Base-by-base conservation (phyloP, 2,113 vertebrate species). In the Megaceryle torquata region DNA sequence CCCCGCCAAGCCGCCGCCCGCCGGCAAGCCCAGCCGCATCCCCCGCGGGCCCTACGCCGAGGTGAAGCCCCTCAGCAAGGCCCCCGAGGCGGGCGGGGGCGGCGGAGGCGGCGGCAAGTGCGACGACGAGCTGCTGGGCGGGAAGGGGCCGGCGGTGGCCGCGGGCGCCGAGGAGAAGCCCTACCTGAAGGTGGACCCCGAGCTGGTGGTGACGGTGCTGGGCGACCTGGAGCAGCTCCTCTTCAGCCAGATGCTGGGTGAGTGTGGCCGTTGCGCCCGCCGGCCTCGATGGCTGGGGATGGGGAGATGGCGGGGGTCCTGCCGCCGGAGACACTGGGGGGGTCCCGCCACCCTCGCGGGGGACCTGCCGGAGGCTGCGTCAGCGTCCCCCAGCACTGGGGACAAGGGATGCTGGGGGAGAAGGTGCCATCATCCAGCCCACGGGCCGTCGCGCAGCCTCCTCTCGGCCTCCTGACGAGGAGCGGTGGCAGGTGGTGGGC, bases 171-270 rank as follows among this genome's bases (percentile, higher is more conserved):
- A 98, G n/a, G 98, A 99, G 81, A 99, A 99, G 89, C 96, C 98
- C 82, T 99, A 99, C 95, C 98, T 99, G 84, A 99, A 99, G 97
- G 99, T 99, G 98, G 99, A 99, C 84, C 99, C 99, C 19, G 99
- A 99, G 97, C 98, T 99, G 60, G 99, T 99, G 96, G 99, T 99
- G 95, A 99, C 99, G 1, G 99, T 99, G 89, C 98, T 99, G 96
- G 99, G 99, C 4, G 99, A 99, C 97, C 97, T 99, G 96, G 99
- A 99, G 96, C 99, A 99, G 98, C 98, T 99, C 37, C 99, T 99
- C 56, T 99, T 99, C 98, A 99, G 99, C 96, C 99, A 99, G 94
- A 99, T 99, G 97, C 95, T 99, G 74, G 99, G 99, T 99, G 96
- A 99, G 99, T 99, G 89, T 5, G 12, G 64, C 61, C 29, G 0